Percentiles rank a stretch among this genome's conserved stretches.
Conservation (phyloP, 2,797 vertebrate genomes). For the Linurgus olivaceus region DNA sequence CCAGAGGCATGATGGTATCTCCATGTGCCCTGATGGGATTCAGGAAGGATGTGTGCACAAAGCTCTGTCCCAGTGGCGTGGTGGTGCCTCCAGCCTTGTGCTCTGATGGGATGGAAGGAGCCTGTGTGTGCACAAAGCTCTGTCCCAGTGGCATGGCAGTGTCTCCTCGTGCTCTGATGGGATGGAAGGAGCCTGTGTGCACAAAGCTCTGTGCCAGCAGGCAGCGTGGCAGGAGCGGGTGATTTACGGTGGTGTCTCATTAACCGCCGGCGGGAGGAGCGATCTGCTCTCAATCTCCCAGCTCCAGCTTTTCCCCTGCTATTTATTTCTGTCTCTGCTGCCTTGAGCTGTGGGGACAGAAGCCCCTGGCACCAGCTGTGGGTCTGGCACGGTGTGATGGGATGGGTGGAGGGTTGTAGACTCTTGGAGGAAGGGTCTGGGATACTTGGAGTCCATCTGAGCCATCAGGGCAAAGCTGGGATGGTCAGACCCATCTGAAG, state of each 20-base stretch:
- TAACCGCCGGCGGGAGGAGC: neutral
- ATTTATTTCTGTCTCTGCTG: neutral
- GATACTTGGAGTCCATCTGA: neutral
- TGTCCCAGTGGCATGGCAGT: fast-evolving
- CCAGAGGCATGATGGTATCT: too few species aligned
- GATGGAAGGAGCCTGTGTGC: too few species aligned
- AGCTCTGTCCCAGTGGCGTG: too few species aligned
- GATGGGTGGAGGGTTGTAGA: neutral
- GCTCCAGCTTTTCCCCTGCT: neutral
- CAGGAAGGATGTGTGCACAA: too few species aligned
- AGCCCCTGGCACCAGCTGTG: fast-evolving
- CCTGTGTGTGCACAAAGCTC: too few species aligned
- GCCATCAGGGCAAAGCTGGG: neutral
- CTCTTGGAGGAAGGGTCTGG: neutral
- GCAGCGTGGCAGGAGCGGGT: neutral
- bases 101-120: neutral
- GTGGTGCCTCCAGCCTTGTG: neutral
- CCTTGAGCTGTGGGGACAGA: neutral
- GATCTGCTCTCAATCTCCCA: neutral
- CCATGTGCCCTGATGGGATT: too few species aligned
- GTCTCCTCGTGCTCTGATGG: too few species aligned
- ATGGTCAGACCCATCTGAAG: neutral
- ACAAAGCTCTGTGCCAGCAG: neutral
- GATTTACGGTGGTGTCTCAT: neutral
- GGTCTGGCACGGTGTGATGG: fast-evolving